A percentile compares a stretch with the other conserved stretches of the same genome.
phyloP scores from a whole-genome alignment of 2,113 vertebrate species.

The Neogobius melanostomus region DNA sequence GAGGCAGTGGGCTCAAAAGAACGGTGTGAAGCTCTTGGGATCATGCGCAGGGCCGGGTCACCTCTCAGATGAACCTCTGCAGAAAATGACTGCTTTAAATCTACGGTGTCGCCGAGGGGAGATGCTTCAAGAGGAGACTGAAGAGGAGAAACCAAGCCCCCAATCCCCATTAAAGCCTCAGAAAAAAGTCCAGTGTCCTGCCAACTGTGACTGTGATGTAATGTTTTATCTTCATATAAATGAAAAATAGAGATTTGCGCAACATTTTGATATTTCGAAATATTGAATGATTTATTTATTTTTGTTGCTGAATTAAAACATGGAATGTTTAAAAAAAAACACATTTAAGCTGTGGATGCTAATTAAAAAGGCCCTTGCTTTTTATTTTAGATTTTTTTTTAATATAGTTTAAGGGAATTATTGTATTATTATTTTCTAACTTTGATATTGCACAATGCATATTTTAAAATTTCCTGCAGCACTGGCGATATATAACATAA shows the following conservation, averaged over 20 bases:
- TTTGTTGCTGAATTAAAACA: too few species aligned
- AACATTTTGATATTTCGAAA: not conserved
- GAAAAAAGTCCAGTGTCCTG: constrained; percentile 71
- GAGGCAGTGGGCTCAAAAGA: constrained; percentile 75
- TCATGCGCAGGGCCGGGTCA: constrained; percentile 77
- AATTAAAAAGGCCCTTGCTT: not conserved
- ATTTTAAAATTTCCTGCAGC: not conserved
- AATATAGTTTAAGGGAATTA: too few species aligned
- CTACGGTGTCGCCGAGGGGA: constrained; percentile 70
- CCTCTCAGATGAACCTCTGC: constrained; percentile 81
- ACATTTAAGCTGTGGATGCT: too few species aligned
- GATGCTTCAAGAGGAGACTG: constrained; percentile 43
- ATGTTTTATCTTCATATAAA: constrained; percentile 20
- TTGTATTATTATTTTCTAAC: too few species aligned
- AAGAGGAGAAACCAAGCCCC: constrained; percentile 31
- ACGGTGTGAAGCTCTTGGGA: constrained; percentile 73
- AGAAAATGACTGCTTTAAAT: constrained; percentile 58
- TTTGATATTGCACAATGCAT: not conserved
- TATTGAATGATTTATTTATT: too few species aligned
- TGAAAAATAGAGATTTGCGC: not conserved
- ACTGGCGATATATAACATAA: not conserved
- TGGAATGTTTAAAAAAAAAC: too few species aligned
- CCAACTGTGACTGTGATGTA: constrained; percentile 76
- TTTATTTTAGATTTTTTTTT: not conserved
- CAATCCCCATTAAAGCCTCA: not conserved